Base-by-base conservation (phyloP, 2,797 vertebrate species). In the Coregonus ussuriensis region DNA sequence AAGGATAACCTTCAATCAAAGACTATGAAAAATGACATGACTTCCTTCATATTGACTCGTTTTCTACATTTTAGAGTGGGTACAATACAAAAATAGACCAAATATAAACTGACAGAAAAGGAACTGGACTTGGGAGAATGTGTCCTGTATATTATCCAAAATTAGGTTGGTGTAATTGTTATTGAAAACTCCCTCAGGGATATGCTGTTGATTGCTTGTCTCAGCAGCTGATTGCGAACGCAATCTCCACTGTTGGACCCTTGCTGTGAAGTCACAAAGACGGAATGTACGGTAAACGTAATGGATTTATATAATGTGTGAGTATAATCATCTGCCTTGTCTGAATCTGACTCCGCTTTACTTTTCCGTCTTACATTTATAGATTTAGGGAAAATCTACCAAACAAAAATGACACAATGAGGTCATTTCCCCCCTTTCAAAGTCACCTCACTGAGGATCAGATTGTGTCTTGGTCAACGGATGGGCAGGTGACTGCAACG, bases 161-260 rank as follows among this genome's bases (percentile, higher is more conserved):
- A 85, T 81, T 78, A 90, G 77, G 53, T 79, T 74, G 52, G 75
- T 37, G 52, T 87, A 56, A 85, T 86, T 90, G 84, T 65, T 85
- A 87, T 87, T 85, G 80, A 84, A 83, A 81, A 47, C 68, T 63
- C 83, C 70, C 72, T 84, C 63, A 74, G 82, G 85, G 81, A 84
- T 75, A 80, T 53, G 70, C 69, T 72, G 79, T 81, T 89, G 91
- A 91, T 92, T 92, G 86, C 88, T 77, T 67, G 79, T 80, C 77
- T 77, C 75, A 83, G 79, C n/a, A 84, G 81, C 87, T 92, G 90
- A 92, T 93, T 92, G 90, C 85, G 7, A 63, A 75, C 78, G 83
- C 83, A 77, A 87, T 86, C 82, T 85, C 65, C 68, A 47, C 51
- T 1, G 75, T 81, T 77, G 86, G 86, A 80, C 84, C 82, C 88